phyloP scores from a whole-genome alignment of 2,113 vertebrate genomes.

The Tragelaphus buxtoni region DNA sequence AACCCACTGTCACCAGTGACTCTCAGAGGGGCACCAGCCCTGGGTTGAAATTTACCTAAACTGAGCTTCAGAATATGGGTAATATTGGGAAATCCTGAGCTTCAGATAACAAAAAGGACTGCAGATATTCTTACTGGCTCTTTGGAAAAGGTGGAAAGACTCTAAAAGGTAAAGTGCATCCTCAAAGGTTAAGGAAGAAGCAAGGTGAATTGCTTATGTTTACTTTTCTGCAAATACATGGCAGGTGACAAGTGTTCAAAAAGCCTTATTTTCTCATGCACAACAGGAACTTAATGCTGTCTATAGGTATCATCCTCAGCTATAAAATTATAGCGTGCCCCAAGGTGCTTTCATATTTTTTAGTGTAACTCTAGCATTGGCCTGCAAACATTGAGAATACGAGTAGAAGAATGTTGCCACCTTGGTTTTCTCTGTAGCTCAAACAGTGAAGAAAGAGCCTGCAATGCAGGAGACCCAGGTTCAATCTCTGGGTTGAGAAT shows the following conservation, averaged over 20 bases:
- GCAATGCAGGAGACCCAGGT: neutral
- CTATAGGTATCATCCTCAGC: neutral
- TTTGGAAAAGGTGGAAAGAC: neutral
- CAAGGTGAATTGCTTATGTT: neutral
- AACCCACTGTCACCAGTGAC: neutral
- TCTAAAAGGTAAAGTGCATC: slow-evolving; percentile 30
- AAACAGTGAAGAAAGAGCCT: neutral
- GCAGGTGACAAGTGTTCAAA: neutral
- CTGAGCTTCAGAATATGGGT: neutral
- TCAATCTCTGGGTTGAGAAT: neutral
- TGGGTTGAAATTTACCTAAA: neutral
- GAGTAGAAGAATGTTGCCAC: neutral
- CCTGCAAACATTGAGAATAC: neutral
- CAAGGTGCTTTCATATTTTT: neutral
- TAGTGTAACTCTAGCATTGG: neutral
- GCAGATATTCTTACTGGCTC: neutral
- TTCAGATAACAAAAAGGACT: neutral
- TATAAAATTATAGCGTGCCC: neutral
- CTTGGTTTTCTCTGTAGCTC: neutral
- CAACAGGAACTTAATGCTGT: neutral
- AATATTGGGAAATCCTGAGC: neutral
- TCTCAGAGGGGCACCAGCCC: neutral
- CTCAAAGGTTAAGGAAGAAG: neutral
- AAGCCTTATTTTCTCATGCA: neutral
- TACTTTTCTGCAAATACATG: neutral